Evolutionary conservation across 2,797 vertebrate species (phyloP), one percentile per base, ranked within the genome.

Genomic region (Furcifer pardalis): DNA sequence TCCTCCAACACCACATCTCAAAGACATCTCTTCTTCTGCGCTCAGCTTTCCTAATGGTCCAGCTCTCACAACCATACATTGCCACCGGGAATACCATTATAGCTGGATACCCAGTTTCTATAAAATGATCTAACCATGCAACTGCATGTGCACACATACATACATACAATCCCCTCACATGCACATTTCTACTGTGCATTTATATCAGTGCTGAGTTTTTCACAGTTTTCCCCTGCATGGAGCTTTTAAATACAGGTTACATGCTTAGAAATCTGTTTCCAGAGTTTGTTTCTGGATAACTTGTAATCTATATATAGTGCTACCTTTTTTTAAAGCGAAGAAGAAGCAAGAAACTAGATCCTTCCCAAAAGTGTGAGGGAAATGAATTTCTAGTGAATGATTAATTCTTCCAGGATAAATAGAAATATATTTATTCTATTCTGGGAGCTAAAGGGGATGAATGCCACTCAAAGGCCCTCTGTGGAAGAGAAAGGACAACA

Each of bases 351-450:
- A 66, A 74, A 72, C 30, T 25, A 65, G 17, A 23, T 46, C 7
- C 30, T 32, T 21, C 35, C 25, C 44, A 52, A 52, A 79, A 19
- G 21, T 40, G 32, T 25, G 37, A 19, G 17, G 59, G 60, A 75
- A 75, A 56, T 65, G n/a, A n/a, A 66, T 79, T 65, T 49, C 27
- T 60, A 27, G 17, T 3, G 44, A 66, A 72, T 68, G 74, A 27
- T 75, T 80, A 80, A 75, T 75, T 81, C 27, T 75, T 59, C 71
- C 44, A 46, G 62, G 62, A 85, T 66, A 66, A 77, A 84, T 30
- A 42, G 62, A 77, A 5, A 80, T 8, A 19, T 7, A 69, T 62
- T 62, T 87, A 46, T 35, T 68, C 72, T 49, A 30, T 85, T 66
- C 40, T 66, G 49, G 25, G 63, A 85, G 52, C 71, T 27, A 35